Evolutionary conservation across 2,888 invertebrate genomes (phyloP).

Genomic region (Drepanosiphum platanoidis): DNA sequence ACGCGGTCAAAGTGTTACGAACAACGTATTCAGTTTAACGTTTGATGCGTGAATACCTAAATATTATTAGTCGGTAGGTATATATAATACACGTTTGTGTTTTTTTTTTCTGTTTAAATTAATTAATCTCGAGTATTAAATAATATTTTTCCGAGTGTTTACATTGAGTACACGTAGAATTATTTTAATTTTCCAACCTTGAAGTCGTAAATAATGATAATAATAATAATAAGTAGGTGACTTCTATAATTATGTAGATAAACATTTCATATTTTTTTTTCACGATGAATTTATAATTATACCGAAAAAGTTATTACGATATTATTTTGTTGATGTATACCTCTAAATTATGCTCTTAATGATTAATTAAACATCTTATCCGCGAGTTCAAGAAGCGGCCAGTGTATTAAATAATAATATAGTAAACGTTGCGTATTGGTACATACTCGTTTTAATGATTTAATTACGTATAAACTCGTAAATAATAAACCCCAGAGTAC

Average conservation of each 20-base stretch:
- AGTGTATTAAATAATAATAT: conserved; percentile 1
- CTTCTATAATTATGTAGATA: background rate
- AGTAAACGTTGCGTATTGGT: background rate
- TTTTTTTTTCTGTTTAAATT: too few species aligned
- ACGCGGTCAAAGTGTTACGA: too few species aligned
- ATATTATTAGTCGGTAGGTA: too few species aligned
- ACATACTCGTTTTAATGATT: background rate
- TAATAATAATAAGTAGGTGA: conserved; percentile 16
- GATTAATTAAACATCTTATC: conserved; percentile 30
- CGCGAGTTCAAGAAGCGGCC: background rate
- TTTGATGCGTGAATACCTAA: too few species aligned
- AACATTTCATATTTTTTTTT: background rate
- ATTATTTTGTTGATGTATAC: too few species aligned
- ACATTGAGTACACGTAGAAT: background rate
- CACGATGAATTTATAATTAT: background rate
- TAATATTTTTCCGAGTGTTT: background rate
- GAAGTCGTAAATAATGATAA: conserved; percentile 38
- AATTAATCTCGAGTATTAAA: too few species aligned
- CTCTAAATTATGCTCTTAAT: too few species aligned
- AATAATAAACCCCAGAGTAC: too few species aligned
- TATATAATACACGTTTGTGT: too few species aligned
- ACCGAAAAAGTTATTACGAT: conserved; percentile 21
- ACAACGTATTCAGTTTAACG: too few species aligned
- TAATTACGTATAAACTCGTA: conserved; percentile 16
- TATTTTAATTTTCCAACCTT: conserved; percentile 14